Evolutionary conservation across 2,888 invertebrate genomes (phyloP).

Genomic region (Heliconius aoede): DNA sequence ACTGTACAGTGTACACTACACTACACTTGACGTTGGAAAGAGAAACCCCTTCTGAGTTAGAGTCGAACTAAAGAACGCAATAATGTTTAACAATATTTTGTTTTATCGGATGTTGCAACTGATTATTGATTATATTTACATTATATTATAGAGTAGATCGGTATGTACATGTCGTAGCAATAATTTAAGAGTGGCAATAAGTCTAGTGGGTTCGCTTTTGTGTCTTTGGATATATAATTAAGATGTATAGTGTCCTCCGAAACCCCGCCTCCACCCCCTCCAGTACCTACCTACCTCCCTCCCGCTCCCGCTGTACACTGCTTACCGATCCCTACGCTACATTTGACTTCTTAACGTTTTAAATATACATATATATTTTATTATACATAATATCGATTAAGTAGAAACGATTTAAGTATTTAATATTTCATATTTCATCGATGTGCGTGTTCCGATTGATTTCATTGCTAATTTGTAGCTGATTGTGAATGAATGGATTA

Average conservation of each 20-base stretch:
- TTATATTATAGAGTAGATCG: slow-evolving; percentile 66
- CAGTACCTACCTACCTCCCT: slow-evolving; percentile 51
- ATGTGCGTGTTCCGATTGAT: slow-evolving; percentile 52
- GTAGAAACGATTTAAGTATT: slow-evolving; percentile 66
- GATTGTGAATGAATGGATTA: slow-evolving; percentile 43
- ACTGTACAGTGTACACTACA: slow-evolving; percentile 69
- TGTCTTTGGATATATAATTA: slow-evolving; percentile 66
- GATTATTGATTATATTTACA: slow-evolving; percentile 75
- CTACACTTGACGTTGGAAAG: slow-evolving; percentile 55
- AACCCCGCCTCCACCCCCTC: slow-evolving; percentile 53
- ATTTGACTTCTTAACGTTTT: slow-evolving; percentile 78
- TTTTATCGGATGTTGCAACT: slow-evolving; percentile 81
- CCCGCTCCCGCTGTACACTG: slow-evolving; percentile 73
- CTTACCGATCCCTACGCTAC: slow-evolving; percentile 75
- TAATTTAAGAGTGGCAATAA: slow-evolving; percentile 82
- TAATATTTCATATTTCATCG: slow-evolving; percentile 64
- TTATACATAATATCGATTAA: slow-evolving; percentile 68
- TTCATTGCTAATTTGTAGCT: slow-evolving; percentile 49
- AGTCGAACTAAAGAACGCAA: slow-evolving; percentile 71
- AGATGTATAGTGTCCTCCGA: slow-evolving; percentile 60
- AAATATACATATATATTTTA: slow-evolving; percentile 70
- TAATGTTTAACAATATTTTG: slow-evolving; percentile 76
- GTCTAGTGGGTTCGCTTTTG: slow-evolving; percentile 78
- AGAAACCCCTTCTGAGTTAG: slow-evolving; percentile 67
- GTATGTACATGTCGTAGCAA: slow-evolving; percentile 81